A percentile compares a stretch with the other conserved stretches of the same genome.
Conservation (phyloP, 2,797 vertebrate genomes). For the Sebastes taczanowskii region DNA sequence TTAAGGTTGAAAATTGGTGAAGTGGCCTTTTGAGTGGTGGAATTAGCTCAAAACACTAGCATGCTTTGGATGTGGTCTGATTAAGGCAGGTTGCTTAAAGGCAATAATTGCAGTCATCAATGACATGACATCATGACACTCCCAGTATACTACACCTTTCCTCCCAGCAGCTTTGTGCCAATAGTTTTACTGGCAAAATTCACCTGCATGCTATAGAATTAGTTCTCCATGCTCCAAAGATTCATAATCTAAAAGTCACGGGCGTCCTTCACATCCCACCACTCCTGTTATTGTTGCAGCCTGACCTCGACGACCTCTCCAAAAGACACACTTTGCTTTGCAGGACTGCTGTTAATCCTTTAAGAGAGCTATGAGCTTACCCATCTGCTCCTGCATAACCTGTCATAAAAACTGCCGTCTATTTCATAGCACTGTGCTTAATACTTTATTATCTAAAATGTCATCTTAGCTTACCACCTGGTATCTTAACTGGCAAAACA, state of each 20-base stretch:
- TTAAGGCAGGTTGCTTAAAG: background rate
- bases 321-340: conserved; percentile 53
- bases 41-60: background rate
- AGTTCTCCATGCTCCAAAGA: conserved; percentile 25
- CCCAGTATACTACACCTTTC: background rate
- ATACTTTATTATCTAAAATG: conserved; percentile 20
- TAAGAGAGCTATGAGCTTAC: conserved; percentile 53
- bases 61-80: background rate
- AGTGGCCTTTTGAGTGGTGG: background rate
- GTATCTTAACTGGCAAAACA: conserved; percentile 1
- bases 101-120: background rate
- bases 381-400: conserved; percentile 51
- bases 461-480: background rate
- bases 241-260: conserved; percentile 44
- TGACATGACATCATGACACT: background rate
- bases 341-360: conserved; percentile 63
- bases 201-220: conserved; percentile 2
- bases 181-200: background rate
- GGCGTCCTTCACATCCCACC: conserved; percentile 49
- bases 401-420: conserved; percentile 30
- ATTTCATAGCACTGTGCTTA: background rate
- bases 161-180: background rate
- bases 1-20: background rate
- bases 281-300: conserved; percentile 57
- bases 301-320: conserved; percentile 52